phyloP scores from a whole-genome alignment of 2,797 vertebrate species.

The Coreius guichenoti region DNA sequence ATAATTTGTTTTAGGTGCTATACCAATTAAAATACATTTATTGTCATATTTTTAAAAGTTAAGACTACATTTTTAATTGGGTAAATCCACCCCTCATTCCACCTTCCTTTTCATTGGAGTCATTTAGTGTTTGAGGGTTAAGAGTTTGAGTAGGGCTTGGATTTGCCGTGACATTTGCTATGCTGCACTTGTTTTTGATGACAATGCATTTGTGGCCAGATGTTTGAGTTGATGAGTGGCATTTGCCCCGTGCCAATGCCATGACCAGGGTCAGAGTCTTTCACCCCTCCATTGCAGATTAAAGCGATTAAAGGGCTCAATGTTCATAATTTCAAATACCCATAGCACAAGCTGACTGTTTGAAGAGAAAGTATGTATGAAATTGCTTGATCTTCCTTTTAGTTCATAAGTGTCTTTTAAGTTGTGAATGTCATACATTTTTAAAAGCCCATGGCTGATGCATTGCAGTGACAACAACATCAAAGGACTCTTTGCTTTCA shows the following conservation, averaged over 20 bases:
- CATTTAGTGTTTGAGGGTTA: neutral
- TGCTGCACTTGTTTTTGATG: neutral
- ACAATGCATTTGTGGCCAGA: slow-evolving; percentile 6
- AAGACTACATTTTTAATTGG: neutral
- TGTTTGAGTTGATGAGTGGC: slow-evolving; percentile 3
- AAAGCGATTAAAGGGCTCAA: slow-evolving; percentile 73
- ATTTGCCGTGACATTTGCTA: neutral
- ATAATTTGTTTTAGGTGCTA: neutral
- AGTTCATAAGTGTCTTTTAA: slow-evolving; percentile 92
- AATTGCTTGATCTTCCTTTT: slow-evolving; percentile 96
- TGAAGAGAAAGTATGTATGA: slow-evolving; percentile 91
- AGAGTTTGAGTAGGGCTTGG: neutral
- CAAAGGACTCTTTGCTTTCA: slow-evolving; percentile 77
- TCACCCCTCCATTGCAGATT: slow-evolving; percentile 39
- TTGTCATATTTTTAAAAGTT: too few relatives aligned
- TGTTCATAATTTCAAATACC: slow-evolving; percentile 65
- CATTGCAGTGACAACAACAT: slow-evolving; percentile 90
- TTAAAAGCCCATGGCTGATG: slow-evolving; percentile 93
- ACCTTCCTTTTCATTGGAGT: neutral
- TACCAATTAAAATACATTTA: neutral
- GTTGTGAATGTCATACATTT: slow-evolving; percentile 97
- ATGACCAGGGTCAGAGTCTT: slow-evolving; percentile 43
- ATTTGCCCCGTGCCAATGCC: neutral
- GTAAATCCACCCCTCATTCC: neutral
- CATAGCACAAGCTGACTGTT: slow-evolving; percentile 88